Percentiles rank a stretch among this genome's conserved stretches.
These are phyloP conservation scores for Lamellibrachia satsuma DNA, from an alignment of 2,888 invertebrate genomes.

Conservation along the genomic window DNA sequence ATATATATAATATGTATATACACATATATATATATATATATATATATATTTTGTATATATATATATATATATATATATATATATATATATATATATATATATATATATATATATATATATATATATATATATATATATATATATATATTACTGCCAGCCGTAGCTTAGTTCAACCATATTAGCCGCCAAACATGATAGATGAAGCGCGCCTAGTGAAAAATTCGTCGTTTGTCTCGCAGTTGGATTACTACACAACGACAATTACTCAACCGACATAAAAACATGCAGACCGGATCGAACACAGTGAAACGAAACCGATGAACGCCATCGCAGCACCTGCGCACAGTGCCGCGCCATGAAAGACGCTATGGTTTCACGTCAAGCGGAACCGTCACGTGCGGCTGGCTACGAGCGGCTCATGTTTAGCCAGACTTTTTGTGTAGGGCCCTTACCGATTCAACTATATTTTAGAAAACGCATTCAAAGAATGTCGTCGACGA, in stretches of 20 bases:
- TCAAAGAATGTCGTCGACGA: too few relatives aligned
- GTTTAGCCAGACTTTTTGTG: background rate
- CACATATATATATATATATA: background rate
- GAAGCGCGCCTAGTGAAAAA: background rate
- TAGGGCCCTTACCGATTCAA: background rate
- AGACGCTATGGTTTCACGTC: background rate
- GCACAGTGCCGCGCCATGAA: background rate
- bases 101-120: too few relatives aligned
- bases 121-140: too few relatives aligned
- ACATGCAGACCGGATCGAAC: background rate
- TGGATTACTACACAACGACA: background rate
- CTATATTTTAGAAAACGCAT: too few relatives aligned
- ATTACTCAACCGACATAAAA: conserved; percentile 10
- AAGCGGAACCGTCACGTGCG: background rate
- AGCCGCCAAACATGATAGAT: background rate
- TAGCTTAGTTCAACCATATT: background rate
- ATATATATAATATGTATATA: background rate
- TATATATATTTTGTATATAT: background rate
- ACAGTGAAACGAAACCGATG: background rate
- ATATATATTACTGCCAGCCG: background rate
- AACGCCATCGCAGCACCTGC: background rate
- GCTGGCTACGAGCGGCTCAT: background rate
- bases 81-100: too few relatives aligned
- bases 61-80: too few relatives aligned
- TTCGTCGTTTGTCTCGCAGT: background rate